Percentiles rank a stretch among this genome's conserved stretches.
phyloP scores from a whole-genome alignment of 2,888 invertebrate genomes.

The Rhyacophila evoluta region DNA sequence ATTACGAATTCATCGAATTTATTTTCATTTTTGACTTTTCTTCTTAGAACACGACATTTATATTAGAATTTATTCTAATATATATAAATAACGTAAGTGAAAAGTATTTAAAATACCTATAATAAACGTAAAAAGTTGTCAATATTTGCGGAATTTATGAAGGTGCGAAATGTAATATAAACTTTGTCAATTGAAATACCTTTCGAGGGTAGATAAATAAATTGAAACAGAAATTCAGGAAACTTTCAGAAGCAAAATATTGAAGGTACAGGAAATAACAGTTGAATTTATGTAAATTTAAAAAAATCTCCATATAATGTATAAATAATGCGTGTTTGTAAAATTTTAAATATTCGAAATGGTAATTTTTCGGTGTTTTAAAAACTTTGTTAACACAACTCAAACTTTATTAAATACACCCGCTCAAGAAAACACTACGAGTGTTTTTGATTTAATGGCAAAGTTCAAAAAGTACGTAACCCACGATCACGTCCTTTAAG shows the following conservation, averaged over 20 bases:
- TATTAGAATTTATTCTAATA: no score
- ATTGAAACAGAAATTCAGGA: neutral
- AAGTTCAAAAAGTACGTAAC: conserved; percentile 48
- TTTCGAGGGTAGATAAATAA: neutral
- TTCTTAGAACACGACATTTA: no score
- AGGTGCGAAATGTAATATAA: no score
- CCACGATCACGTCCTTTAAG: conserved; percentile 45
- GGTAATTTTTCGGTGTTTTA: conserved; percentile 49
- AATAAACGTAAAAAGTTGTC: no score
- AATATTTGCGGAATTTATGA: no score
- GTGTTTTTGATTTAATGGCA: conserved; percentile 49
- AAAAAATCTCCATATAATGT: neutral
- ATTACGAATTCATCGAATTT: no score
- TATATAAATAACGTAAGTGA: no score
- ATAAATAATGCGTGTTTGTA: neutral
- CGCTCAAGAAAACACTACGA: conserved; percentile 46
- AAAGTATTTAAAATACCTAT: no score
- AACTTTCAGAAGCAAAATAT: neutral
- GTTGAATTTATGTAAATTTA: neutral
- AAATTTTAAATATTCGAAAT: conserved; percentile 17
- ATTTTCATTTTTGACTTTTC: no score
- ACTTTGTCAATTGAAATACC: neutral
- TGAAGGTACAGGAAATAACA: neutral
- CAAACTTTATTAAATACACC: conserved; percentile 53
- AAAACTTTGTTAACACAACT: conserved; percentile 50